phyloP scores from a whole-genome alignment of 1,140 invertebrate genomes.

The Leucophenga varia region DNA sequence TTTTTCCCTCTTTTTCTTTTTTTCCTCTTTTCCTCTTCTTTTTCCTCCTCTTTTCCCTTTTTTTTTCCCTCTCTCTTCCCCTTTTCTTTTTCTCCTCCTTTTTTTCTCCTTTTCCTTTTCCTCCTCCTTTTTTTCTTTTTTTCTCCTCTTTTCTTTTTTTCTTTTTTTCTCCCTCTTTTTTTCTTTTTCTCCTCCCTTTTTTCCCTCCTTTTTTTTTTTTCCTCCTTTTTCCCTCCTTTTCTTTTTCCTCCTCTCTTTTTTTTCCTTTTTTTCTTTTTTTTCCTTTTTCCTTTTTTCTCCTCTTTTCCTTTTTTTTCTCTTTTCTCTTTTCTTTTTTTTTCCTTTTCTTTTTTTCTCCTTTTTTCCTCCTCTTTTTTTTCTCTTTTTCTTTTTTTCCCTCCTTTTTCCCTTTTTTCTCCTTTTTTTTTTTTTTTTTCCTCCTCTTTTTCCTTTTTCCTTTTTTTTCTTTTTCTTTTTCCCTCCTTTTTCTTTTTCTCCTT shows the following conservation, averaged over 20 bases:
- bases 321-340: constrained; percentile 1
- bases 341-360: constrained; percentile 2
- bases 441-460: constrained; percentile 6
- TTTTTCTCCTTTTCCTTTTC: not conserved
- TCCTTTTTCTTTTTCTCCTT: constrained; percentile 1
- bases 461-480: constrained; percentile 3
- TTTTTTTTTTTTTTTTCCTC: constrained; percentile 3
- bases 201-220: no score
- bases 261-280: no score
- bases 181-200: no score
- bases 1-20: not conserved
- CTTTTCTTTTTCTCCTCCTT: not conserved
- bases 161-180: no score
- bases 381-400: not conserved
- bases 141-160: not conserved
- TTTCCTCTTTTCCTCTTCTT: not conserved
- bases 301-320: no score
- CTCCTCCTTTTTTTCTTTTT: not conserved
- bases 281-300: no score
- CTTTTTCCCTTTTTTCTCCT: not conserved
- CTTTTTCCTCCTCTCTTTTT: no score
- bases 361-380: not conserved
- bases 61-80: not conserved
- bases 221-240: no score
- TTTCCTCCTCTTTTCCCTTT: not conserved